Percentiles rank a stretch among this genome's conserved stretches.
Conservation (phyloP, 2,888 invertebrate genomes). For the Holacanthella duospinosa region DNA sequence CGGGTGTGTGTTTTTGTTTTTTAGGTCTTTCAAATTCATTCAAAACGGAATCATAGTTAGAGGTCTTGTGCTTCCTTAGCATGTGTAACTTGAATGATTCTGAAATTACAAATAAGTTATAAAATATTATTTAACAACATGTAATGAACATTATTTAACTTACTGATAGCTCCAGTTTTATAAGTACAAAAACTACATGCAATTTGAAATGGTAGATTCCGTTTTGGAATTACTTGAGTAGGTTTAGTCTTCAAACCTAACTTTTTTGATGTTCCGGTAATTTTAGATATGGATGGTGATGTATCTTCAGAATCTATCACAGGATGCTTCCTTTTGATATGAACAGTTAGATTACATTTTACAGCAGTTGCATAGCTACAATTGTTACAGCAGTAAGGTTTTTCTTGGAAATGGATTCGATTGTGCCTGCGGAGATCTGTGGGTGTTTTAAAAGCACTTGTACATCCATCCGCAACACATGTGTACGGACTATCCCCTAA, state of each 20-base stretch:
- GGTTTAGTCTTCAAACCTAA: too few relatives aligned
- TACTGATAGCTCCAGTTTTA: conserved; percentile 1
- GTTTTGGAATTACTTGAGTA: too few relatives aligned
- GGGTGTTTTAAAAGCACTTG: conserved; percentile 44
- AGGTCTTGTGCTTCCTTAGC: conserved; percentile 15
- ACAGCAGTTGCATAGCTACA: conserved; percentile 42
- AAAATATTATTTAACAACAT: neutral
- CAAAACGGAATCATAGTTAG: neutral
- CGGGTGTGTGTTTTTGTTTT: neutral
- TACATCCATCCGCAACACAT: conserved; percentile 41
- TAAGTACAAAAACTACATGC: too few relatives aligned
- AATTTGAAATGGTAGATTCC: too few relatives aligned
- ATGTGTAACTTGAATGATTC: conserved; percentile 23
- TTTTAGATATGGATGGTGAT: neutral
- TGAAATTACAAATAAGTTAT: conserved; percentile 8
- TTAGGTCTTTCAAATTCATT: neutral
- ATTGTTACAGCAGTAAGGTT: conserved; percentile 40
- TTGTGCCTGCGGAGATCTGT: conserved; percentile 45
- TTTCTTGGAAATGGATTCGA: conserved; percentile 42
- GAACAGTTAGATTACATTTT: conserved; percentile 38
- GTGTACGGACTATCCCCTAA: conserved; percentile 40
- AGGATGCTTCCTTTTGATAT: conserved; percentile 18
- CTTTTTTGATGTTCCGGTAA: too few relatives aligned
- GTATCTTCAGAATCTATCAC: neutral
- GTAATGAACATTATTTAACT: neutral